Evolutionary conservation across 1,140 invertebrate species (phyloP), one percentile per base, ranked within the genome.

Genomic region (Lerema accius): DNA sequence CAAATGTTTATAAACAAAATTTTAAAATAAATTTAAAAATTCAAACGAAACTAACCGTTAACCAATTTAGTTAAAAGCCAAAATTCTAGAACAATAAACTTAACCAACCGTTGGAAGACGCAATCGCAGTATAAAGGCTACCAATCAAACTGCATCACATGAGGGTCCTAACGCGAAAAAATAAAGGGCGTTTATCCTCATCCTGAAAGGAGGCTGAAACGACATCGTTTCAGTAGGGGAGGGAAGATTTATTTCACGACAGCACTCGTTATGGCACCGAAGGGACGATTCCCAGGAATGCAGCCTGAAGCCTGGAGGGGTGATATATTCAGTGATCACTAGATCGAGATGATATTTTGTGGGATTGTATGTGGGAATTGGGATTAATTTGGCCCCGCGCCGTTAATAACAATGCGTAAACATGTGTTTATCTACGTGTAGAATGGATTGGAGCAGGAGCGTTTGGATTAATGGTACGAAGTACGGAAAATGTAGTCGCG

Each of bases 211-310:
- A 78, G 80, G 78, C 80, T 78, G 73, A 68, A 67, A 68, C 65
- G 60, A 59, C 53, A 50, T 58, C 67, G 68, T 81, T 80, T 78
- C 74, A 78, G 73, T 40, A 65, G 69, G 86, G 84, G 86, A 78
- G 80, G 77, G 62, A 77, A 86, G 85, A 89, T 89, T 89, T 89
- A 88, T 89, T 80, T 83, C 80, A 83, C 76, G 84, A 86, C 84
- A 80, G 71, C 56, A 78, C 78, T 83, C 82, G 86, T 87, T 86
- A 89, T 80, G 78, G 82, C 74, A 83, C 84, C 84, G 58, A 82
- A 85, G 84, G 86, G 86, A 89, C 73, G 65, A 55, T 73, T 50
- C 69, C 53, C 60, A 67, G 75, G 35, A 76, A 80, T 86, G 81
- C 80, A 85, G 75, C 67, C 77, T 79, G 80, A 81, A 80, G 67